Base-by-base conservation (phyloP, 2,797 vertebrate species). In the Pachyuromys duprasi region DNA sequence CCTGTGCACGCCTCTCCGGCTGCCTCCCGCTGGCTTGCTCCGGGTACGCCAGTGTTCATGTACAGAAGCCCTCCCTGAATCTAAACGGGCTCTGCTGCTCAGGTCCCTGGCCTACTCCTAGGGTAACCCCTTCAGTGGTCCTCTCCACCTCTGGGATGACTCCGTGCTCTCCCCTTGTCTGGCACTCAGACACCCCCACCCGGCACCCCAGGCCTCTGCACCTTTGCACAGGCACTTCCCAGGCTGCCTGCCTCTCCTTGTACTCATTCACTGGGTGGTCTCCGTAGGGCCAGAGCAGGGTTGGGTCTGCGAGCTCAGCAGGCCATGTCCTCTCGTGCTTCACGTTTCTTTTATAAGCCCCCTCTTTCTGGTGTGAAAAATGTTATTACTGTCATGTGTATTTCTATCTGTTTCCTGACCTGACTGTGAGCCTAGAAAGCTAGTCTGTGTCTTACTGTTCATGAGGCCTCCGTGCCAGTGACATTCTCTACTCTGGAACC, bases 381-480 rank as follows among this genome's bases (percentile, higher is more conserved):
- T 17, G 24, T 8, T 5, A 0, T 39, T 13, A 22, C 5, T 1
- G 2, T 31, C 28, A 36, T 22, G 2, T 14, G 1, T 5, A 6
- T 69, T 82, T 60, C 86, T 49, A 8, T 72, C 70, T 88, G 13
- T 36, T 53, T 79, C 36, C 88, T 49, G 2, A 14, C 8, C 80
- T 36, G 39, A 15, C 39, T 0, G 1, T 33, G 36, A 70, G 31
- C 78, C 84, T n/a, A 2, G 13, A 67, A 72, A 90, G 55, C 18
- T 15, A 13, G 5, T 36, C 49, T 36, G 62, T 89, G 31, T 24
- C 49, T 45, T 53, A 1, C 39, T 20, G 70, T n/a, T 87, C 9
- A 15, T 28, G 4, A 24, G 20, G 65, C 39, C 49, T 70, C n/a
- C 13, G 24, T 49, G 45, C 72, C 63, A 67, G 45, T 39, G 36